phyloP scores from a whole-genome alignment of 2,888 invertebrate genomes.

The Priocnemis perturbator region DNA sequence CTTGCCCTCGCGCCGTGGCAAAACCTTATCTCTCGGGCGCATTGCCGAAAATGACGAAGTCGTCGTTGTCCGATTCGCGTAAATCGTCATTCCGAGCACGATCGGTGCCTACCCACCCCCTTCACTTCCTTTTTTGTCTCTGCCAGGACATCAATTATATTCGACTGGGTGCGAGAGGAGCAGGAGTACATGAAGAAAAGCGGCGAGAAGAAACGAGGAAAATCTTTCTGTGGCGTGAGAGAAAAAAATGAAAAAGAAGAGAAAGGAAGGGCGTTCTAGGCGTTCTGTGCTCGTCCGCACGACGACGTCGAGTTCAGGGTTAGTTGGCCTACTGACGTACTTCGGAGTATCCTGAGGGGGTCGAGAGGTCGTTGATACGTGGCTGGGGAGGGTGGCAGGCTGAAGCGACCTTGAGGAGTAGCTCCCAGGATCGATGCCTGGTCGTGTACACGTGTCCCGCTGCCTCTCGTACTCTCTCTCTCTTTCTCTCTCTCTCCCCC shows the following conservation, averaged over 20 bases:
- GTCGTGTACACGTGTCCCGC: conserved; percentile 66
- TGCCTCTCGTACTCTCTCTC: conserved; percentile 33
- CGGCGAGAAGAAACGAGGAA: too few species aligned
- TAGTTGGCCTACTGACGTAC: conserved; percentile 72
- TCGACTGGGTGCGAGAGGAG: too few species aligned
- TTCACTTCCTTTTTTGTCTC: too few species aligned
- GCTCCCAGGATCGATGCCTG: conserved; percentile 67
- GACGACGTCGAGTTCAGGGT: conserved; percentile 50
- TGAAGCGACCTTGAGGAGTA: conserved; percentile 69
- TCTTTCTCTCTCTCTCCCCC: conserved; percentile 3
- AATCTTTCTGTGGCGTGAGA: too few species aligned
- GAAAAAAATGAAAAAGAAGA: neutral
- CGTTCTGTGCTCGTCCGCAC: conserved; percentile 23
- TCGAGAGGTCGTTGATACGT: conserved; percentile 71
- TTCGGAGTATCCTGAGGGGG: conserved; percentile 62
- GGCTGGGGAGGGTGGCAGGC: conserved; percentile 56
- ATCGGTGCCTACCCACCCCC: too few species aligned
- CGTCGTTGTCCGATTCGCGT: too few species aligned
- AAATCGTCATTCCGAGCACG: too few species aligned
- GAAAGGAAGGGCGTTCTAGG: neutral
- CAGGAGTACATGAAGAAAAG: too few species aligned
- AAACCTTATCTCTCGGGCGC: too few species aligned
- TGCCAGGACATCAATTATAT: too few species aligned
- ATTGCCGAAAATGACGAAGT: too few species aligned
- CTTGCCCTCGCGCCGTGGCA: too few species aligned